Conservation (phyloP, 1,140 invertebrate species). For the Glomeris maerens region DNA sequence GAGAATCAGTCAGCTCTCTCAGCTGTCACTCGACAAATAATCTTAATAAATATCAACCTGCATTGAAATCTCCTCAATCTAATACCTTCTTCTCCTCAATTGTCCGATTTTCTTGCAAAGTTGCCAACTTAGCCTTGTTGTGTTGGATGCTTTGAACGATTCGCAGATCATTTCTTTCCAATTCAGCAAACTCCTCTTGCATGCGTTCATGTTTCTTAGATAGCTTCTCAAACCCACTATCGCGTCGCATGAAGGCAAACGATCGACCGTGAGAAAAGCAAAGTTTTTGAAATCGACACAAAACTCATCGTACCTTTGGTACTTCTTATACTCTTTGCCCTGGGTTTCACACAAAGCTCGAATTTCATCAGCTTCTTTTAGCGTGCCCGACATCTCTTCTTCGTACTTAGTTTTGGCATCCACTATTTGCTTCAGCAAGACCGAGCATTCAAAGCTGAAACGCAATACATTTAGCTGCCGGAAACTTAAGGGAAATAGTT, state of each 20-base stretch:
- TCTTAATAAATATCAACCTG: slow-evolving; percentile 6
- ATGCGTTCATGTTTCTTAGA: slow-evolving; percentile 27
- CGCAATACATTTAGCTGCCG: too few species aligned
- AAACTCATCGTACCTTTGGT: too few species aligned
- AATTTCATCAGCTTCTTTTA: too few species aligned
- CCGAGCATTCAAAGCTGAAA: neutral
- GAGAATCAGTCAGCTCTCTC: slow-evolving; percentile 8
- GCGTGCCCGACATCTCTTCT: neutral
- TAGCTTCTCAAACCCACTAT: slow-evolving; percentile 26
- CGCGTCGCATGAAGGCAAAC: neutral
- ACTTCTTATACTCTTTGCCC: too few species aligned
- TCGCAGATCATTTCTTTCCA: slow-evolving; percentile 32
- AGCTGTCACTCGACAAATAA: too few species aligned
- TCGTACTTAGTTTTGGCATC: neutral
- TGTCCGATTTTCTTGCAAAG: slow-evolving; percentile 28
- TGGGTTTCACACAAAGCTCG: too few species aligned
- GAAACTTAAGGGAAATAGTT: too few species aligned
- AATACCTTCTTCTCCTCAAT: slow-evolving; percentile 32
- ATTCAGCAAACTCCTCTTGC: slow-evolving; percentile 29
- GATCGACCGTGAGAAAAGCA: too few species aligned
- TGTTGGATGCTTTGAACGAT: slow-evolving; percentile 33
- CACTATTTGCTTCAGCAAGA: neutral
- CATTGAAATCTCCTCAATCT: slow-evolving; percentile 4
- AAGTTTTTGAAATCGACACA: too few species aligned
- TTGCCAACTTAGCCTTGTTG: slow-evolving; percentile 28